Conservation (phyloP, 2,888 invertebrate genomes). For the Trisateles emortualis region DNA sequence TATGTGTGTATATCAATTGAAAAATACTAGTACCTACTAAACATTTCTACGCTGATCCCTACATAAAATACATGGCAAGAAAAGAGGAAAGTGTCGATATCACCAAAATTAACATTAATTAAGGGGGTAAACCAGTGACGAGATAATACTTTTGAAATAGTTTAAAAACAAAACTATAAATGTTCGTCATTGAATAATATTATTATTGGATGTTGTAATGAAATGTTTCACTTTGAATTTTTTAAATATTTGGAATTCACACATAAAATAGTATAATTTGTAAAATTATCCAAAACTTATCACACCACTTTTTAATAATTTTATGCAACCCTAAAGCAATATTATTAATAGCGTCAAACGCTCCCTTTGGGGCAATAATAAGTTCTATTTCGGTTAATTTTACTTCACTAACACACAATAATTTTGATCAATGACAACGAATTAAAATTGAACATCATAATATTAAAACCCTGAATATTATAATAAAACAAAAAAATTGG, state of each 20-base stretch:
- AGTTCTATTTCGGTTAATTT: conserved; percentile 83
- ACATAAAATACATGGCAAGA: conserved; percentile 85
- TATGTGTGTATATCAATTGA: conserved; percentile 81
- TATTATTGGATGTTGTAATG: conserved; percentile 55
- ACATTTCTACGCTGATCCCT: conserved; percentile 81
- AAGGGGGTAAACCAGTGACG: conserved; percentile 62
- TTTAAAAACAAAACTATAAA: conserved; percentile 52
- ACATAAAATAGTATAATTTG: conserved; percentile 87
- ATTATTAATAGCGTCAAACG: conserved; percentile 85
- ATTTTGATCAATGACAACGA: conserved; percentile 86
- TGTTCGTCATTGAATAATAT: conserved; percentile 64
- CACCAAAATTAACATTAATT: conserved; percentile 68
- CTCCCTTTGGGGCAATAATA: conserved; percentile 85
- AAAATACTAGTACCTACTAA: conserved; percentile 81
- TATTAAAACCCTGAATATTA: conserved; percentile 85
- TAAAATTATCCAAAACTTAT: conserved; percentile 87
- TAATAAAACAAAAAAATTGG: conserved; percentile 84
- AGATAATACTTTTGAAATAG: conserved; percentile 69
- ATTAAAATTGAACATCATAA: conserved; percentile 83
- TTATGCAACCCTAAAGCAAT: conserved; percentile 86
- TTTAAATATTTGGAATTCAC: conserved; percentile 82
- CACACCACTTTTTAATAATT: conserved; percentile 85
- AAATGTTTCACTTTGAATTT: conserved; percentile 75
- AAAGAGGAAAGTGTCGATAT: conserved; percentile 80
- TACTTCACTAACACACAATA: conserved; percentile 85